Percentiles rank a stretch among this genome's conserved stretches.
Conservation (phyloP, 2,113 vertebrate genomes). For the Blennius ocellaris region DNA sequence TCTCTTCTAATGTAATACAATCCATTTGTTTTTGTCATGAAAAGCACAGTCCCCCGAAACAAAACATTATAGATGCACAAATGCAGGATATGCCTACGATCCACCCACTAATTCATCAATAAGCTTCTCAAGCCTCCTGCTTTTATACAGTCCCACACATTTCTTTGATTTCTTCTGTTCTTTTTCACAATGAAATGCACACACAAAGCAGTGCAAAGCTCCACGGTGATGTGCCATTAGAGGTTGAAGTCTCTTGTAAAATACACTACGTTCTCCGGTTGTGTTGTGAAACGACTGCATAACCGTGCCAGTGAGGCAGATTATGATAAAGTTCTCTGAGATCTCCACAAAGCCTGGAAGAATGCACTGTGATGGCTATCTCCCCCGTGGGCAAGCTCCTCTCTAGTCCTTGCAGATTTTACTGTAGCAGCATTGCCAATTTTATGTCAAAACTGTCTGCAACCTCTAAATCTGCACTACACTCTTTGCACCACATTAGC, state of each 20-base stretch:
- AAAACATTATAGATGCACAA: conserved; percentile 24
- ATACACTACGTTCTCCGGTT: conserved; percentile 1
- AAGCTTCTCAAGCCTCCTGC: conserved; percentile 34
- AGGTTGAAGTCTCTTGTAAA: not conserved
- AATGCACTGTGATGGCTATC: conserved; percentile 75
- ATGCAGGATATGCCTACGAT: conserved; percentile 37
- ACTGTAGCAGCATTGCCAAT: conserved; percentile 82
- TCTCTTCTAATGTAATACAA: conserved; percentile 5
- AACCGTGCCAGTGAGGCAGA: conserved; percentile 18
- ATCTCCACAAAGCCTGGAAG: conserved; percentile 74
- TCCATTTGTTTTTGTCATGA: conserved; percentile 23
- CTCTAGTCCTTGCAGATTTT: conserved; percentile 68
- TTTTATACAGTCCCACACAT: conserved; percentile 53
- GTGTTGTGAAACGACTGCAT: conserved; percentile 7
- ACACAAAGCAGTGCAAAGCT: conserved; percentile 7
- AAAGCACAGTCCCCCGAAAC: conserved; percentile 19
- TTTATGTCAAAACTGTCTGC: conserved; percentile 82
- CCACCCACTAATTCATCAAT: conserved; percentile 69
- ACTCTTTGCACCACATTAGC: conserved; percentile 36
- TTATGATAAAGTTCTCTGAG: conserved; percentile 81
- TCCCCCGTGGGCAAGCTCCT: conserved; percentile 76
- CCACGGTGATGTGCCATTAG: not conserved
- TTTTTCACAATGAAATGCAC: conserved; percentile 33
- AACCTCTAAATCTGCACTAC: conserved; percentile 71
- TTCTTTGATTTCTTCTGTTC: conserved; percentile 48